Percentiles rank a stretch among this genome's conserved stretches.
phyloP scores from a whole-genome alignment of 2,113 vertebrate species.

The Circaetus cinerascens region DNA sequence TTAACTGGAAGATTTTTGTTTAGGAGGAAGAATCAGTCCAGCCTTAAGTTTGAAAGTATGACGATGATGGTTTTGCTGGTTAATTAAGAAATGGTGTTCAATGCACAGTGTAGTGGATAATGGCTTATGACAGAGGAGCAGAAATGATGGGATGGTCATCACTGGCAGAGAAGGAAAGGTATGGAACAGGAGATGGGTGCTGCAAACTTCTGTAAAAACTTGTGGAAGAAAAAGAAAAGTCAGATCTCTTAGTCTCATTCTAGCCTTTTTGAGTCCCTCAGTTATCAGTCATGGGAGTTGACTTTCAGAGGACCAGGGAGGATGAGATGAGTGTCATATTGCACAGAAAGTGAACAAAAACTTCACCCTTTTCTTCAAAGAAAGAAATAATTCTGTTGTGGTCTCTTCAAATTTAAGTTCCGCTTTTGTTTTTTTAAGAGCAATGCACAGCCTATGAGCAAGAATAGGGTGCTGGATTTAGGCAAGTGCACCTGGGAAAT shows the following conservation, averaged over 20 bases:
- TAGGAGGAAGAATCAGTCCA: not conserved
- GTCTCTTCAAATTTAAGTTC: not conserved
- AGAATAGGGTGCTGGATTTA: not conserved
- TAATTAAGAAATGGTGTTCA: not conserved
- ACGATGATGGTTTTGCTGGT: not conserved
- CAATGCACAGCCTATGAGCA: not conserved
- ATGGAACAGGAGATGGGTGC: not conserved
- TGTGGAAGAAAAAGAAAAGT: not conserved
- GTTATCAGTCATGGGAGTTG: not conserved
- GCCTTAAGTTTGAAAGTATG: not conserved
- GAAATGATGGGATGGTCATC: not conserved
- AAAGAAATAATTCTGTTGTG: not conserved
- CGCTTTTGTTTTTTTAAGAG: not conserved
- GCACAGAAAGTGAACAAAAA: not conserved
- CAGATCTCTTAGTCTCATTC: not conserved
- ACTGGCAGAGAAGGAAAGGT: not conserved
- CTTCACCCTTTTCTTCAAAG: not conserved
- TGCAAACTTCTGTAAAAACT: not conserved
- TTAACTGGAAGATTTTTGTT: not conserved
- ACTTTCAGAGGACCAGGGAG: not conserved
- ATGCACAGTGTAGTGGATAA: not conserved
- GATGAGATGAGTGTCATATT: not conserved
- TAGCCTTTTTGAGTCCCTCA: not conserved
- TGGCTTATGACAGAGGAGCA: not conserved
- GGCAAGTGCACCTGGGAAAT: not conserved